Percentiles rank a stretch among this genome's conserved stretches.
phyloP scores from a whole-genome alignment of 2,888 invertebrate species.

The Chrysolina haemoptera region DNA sequence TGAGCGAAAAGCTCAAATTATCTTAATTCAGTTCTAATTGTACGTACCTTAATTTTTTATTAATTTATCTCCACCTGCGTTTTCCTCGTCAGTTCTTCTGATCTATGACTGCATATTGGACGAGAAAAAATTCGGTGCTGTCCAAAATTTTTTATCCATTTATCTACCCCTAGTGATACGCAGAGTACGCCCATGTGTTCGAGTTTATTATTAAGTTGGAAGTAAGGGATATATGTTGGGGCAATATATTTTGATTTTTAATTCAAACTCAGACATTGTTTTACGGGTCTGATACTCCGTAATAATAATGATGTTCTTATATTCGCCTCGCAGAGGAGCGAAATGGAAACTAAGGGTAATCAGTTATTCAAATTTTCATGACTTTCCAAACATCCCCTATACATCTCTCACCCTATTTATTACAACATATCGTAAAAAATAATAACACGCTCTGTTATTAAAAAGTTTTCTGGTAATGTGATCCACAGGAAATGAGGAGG shows the following conservation, averaged over 20 bases:
- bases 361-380: slow-evolving; percentile 61
- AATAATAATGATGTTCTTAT: slow-evolving; percentile 66
- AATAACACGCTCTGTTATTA: slow-evolving; percentile 49
- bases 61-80: too few species aligned
- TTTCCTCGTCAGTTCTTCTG: too few species aligned
- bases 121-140: too few species aligned
- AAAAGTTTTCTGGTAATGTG: slow-evolving; percentile 49
- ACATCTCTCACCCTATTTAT: slow-evolving; percentile 55
- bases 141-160: slow-evolving; percentile 3
- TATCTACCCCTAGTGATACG: background rate
- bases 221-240: slow-evolving; percentile 63
- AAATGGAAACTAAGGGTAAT: slow-evolving; percentile 64
- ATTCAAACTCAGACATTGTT: slow-evolving; percentile 68
- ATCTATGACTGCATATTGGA: too few species aligned
- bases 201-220: slow-evolving; percentile 47
- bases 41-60: too few species aligned
- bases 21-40: too few species aligned
- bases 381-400: slow-evolving; percentile 48
- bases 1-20: too few species aligned
- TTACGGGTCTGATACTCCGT: slow-evolving; percentile 65
- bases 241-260: slow-evolving; percentile 70
- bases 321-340: slow-evolving; percentile 53
- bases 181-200: slow-evolving; percentile 37
- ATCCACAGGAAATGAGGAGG: slow-evolving; percentile 38
- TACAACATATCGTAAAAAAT: slow-evolving; percentile 54